Percentiles rank a stretch among this genome's conserved stretches.
Evolutionary conservation across 2,797 vertebrate genomes (phyloP).

Genomic region (Zalophus californianus): DNA sequence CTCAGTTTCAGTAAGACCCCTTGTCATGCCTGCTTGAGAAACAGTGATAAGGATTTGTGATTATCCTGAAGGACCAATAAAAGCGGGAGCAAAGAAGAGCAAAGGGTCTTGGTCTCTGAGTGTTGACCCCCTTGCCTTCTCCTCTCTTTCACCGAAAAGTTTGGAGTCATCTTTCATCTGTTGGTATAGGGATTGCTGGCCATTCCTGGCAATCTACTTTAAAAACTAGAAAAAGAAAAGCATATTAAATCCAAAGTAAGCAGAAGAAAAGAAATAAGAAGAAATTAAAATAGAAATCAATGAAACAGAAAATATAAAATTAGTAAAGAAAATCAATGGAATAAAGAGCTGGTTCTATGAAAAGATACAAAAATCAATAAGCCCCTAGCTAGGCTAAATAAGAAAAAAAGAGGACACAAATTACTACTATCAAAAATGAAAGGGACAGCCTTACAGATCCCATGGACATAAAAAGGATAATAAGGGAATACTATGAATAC

Average conservation of each 20-base stretch:
- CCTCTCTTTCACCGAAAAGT: no score
- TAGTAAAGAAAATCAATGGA: neutral
- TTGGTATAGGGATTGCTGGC: no score
- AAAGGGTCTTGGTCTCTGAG: no score
- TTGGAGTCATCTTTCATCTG: no score
- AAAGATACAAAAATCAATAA: neutral
- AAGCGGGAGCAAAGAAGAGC: no score
- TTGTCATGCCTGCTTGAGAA: no score
- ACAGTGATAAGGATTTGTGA: no score
- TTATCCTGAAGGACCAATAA: no score
- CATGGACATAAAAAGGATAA: neutral
- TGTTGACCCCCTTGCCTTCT: no score
- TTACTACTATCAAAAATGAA: neutral
- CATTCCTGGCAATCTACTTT: neutral
- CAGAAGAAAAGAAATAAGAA: neutral
- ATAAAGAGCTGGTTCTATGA: neutral
- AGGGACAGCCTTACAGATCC: neutral
- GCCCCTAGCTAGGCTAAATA: neutral
- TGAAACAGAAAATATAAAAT: neutral
- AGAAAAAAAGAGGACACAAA: neutral
- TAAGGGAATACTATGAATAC: neutral
- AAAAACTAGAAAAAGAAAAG: neutral
- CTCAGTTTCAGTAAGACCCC: no score
- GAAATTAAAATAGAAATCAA: neutral
- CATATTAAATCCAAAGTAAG: neutral